Evolutionary conservation across 2,797 vertebrate species (phyloP).

Genomic region (Ptychobarbus kaznakovi): DNA sequence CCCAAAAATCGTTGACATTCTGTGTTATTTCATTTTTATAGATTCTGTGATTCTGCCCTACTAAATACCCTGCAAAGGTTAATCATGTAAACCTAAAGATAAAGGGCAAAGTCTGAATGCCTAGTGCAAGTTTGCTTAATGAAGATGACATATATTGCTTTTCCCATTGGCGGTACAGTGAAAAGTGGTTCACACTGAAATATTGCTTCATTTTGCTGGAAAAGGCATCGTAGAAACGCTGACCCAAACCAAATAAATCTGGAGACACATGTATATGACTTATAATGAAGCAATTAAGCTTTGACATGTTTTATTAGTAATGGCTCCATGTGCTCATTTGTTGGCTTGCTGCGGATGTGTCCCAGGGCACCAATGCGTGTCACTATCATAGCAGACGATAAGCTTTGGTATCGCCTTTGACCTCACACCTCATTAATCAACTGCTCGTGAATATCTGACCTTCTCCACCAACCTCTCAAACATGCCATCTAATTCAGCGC

Average conservation of each 20-base stretch:
- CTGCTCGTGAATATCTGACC: slow-evolving; percentile 34
- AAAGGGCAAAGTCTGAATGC: background rate
- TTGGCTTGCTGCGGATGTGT: slow-evolving; percentile 35
- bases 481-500: slow-evolving; percentile 33
- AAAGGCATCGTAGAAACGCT: slow-evolving; percentile 4
- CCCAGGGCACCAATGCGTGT: slow-evolving; percentile 28
- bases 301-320: slow-evolving; percentile 48
- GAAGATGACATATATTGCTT: background rate
- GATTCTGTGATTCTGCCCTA: background rate
- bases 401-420: slow-evolving; percentile 45
- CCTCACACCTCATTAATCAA: slow-evolving; percentile 54
- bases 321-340: slow-evolving; percentile 25
- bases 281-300: slow-evolving; percentile 46
- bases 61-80: background rate
- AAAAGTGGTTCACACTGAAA: slow-evolving; percentile 4
- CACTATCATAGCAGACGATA: slow-evolving; percentile 48
- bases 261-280: slow-evolving; percentile 33
- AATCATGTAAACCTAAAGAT: background rate
- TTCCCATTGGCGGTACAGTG: background rate
- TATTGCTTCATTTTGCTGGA: slow-evolving; percentile 20
- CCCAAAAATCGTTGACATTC: background rate
- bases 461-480: slow-evolving; percentile 11
- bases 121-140: slow-evolving; percentile 6
- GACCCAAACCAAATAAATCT: slow-evolving; percentile 44
- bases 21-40: background rate